Conservation (phyloP, 2,113 vertebrate species). For the Triplophysa siluroides region DNA sequence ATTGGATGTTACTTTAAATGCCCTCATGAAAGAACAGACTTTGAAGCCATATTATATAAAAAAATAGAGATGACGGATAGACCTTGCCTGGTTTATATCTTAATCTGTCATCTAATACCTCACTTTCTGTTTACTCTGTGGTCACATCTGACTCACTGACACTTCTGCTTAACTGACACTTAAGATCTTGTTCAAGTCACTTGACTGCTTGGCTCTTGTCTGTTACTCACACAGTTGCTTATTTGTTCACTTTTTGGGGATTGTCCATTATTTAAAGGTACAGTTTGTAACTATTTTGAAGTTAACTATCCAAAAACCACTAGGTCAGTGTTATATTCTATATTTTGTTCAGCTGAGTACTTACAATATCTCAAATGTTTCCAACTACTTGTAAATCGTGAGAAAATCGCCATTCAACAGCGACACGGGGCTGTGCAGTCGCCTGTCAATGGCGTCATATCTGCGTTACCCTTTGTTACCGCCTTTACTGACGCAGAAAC, state of each 20-base stretch:
- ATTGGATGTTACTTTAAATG: not conserved
- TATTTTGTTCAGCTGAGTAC: too few relatives aligned
- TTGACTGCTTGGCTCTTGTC: conserved; percentile 3
- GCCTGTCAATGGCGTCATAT: too few relatives aligned
- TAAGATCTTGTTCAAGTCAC: not conserved
- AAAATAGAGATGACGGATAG: not conserved
- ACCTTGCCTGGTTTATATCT: conserved; percentile 34
- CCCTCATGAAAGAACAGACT: not conserved
- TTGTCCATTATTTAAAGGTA: not conserved
- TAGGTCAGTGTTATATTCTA: too few relatives aligned
- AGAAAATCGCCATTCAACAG: too few relatives aligned
- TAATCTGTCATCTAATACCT: conserved; percentile 24
- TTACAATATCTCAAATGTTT: too few relatives aligned
- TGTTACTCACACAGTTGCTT: not conserved
- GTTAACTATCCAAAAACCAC: too few relatives aligned
- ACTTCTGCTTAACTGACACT: conserved; percentile 17
- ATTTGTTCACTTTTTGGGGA: not conserved
- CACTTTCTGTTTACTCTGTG: not conserved
- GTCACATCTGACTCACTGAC: conserved; percentile 20
- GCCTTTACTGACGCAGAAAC: too few relatives aligned
- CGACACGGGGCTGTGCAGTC: too few relatives aligned
- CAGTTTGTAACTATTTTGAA: not conserved
- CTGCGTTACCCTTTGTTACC: too few relatives aligned
- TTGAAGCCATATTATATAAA: not conserved
- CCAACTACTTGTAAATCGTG: too few relatives aligned